These are phyloP conservation scores for Hydrotaea cyrtoneurina DNA, from an alignment of 2,888 invertebrate genomes.

Conservation along the genomic window DNA sequence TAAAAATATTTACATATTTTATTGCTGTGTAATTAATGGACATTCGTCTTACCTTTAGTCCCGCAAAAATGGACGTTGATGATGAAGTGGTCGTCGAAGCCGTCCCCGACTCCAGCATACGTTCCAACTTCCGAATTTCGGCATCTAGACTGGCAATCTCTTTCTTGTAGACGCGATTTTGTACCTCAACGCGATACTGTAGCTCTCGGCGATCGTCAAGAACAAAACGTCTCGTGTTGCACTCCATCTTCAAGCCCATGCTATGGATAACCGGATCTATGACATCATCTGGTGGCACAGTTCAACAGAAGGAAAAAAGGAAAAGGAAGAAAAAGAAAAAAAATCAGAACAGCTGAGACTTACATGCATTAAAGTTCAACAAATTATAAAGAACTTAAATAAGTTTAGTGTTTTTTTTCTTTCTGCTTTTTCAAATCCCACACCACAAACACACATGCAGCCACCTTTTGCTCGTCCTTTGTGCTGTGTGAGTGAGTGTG, in stretches of 20 bases:
- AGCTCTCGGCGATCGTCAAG: constrained; percentile 91
- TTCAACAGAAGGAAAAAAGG: background rate
- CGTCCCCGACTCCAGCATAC: constrained; percentile 85
- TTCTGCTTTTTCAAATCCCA: constrained; percentile 8
- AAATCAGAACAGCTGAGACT: background rate
- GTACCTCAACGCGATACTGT: constrained; percentile 93
- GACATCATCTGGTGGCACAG: constrained; percentile 82
- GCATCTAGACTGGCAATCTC: constrained; percentile 90
- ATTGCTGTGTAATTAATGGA: no score
- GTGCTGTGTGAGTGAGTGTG: background rate
- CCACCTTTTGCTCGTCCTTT: background rate
- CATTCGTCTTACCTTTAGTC: constrained; percentile 71
- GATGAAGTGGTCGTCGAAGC: constrained; percentile 83
- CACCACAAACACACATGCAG: no score
- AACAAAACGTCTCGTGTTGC: constrained; percentile 91
- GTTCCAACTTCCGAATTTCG: constrained; percentile 89
- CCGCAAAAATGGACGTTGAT: constrained; percentile 77
- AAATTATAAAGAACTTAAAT: constrained; percentile 35
- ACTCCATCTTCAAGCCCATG: constrained; percentile 93
- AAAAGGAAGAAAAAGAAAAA: background rate
- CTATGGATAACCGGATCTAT: constrained; percentile 93
- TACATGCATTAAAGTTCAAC: constrained; percentile 30
- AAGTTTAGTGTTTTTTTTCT: background rate
- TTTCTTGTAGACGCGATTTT: constrained; percentile 92
- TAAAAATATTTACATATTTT: no score